A percentile compares a stretch with the other conserved stretches of the same genome.
Evolutionary conservation across 2,888 invertebrate genomes (phyloP).

Genomic region (Tuta absoluta): DNA sequence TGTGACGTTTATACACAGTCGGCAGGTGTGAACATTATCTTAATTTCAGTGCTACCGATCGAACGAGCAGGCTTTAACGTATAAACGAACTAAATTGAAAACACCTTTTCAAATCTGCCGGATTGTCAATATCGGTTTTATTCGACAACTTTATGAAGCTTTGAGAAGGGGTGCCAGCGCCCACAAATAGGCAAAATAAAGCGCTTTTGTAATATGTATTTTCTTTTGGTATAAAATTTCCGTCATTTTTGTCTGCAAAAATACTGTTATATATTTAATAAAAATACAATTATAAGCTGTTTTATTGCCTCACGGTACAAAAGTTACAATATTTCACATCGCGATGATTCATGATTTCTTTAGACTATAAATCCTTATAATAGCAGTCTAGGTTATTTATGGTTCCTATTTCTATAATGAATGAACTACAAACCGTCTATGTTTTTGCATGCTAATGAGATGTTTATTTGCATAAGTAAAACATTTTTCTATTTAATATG

Average conservation of each 20-base stretch:
- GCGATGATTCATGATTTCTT: slow-evolving; percentile 3
- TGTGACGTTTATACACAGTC: slow-evolving; percentile 70
- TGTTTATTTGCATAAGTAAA: not conserved
- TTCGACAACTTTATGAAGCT: not conserved
- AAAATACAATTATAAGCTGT: not conserved
- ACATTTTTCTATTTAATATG: slow-evolving; percentile 10
- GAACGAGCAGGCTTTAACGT: slow-evolving; percentile 47
- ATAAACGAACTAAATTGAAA: slow-evolving; percentile 55
- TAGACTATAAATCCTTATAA: slow-evolving; percentile 17
- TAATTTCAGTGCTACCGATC: slow-evolving; percentile 75
- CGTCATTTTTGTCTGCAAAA: not conserved
- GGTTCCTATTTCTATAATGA: slow-evolving; percentile 6
- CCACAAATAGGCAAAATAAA: too few species aligned
- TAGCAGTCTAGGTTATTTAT: slow-evolving; percentile 22
- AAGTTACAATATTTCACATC: not conserved
- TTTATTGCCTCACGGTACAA: not conserved
- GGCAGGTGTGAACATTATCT: slow-evolving; percentile 80
- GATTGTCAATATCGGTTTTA: slow-evolving; percentile 23
- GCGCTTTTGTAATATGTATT: too few species aligned
- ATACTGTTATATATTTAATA: not conserved
- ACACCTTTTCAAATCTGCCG: slow-evolving; percentile 37
- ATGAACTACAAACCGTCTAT: slow-evolving; percentile 13
- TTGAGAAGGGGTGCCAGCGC: not conserved
- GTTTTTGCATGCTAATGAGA: slow-evolving; percentile 13
- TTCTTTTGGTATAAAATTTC: too few species aligned